Evolutionary conservation across 2,888 invertebrate genomes (phyloP).

Genomic region (Drosophila cracens): DNA sequence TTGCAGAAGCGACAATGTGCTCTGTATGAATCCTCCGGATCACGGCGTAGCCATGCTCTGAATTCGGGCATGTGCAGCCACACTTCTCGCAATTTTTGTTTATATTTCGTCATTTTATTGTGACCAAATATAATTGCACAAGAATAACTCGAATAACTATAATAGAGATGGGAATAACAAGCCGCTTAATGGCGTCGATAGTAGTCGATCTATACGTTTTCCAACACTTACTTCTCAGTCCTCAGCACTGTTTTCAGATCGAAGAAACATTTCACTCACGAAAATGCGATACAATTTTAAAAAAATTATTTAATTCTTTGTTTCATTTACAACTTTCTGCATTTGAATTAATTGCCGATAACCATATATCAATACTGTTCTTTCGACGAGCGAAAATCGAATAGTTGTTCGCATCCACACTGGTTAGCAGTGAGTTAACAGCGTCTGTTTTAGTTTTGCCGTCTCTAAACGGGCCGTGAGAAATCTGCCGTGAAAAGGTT

Average conservation of each 20-base stretch:
- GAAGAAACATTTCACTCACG: background rate
- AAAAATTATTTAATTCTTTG: background rate
- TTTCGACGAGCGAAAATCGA: background rate
- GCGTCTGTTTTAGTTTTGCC: background rate
- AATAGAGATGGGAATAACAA: slow-evolving; percentile 45
- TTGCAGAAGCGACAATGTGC: slow-evolving; percentile 66
- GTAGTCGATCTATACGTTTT: background rate
- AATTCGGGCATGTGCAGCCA: slow-evolving; percentile 72
- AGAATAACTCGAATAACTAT: slow-evolving; percentile 20
- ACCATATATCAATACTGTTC: background rate
- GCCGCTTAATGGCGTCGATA: slow-evolving; percentile 31
- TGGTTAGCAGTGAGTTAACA: background rate
- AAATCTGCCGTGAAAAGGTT: background rate
- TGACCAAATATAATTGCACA: slow-evolving; percentile 13
- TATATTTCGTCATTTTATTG: slow-evolving; percentile 61
- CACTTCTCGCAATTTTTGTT: slow-evolving; percentile 68
- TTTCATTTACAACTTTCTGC: background rate
- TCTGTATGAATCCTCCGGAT: slow-evolving; percentile 69
- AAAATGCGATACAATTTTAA: background rate
- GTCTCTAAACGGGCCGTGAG: background rate
- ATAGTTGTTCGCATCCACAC: background rate
- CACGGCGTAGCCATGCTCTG: slow-evolving; percentile 57
- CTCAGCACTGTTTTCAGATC: background rate
- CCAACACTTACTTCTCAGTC: slow-evolving; percentile 8
- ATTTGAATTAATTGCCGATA: background rate